phyloP scores from a whole-genome alignment of 2,888 invertebrate genomes.

The Anthophora plumipes region DNA sequence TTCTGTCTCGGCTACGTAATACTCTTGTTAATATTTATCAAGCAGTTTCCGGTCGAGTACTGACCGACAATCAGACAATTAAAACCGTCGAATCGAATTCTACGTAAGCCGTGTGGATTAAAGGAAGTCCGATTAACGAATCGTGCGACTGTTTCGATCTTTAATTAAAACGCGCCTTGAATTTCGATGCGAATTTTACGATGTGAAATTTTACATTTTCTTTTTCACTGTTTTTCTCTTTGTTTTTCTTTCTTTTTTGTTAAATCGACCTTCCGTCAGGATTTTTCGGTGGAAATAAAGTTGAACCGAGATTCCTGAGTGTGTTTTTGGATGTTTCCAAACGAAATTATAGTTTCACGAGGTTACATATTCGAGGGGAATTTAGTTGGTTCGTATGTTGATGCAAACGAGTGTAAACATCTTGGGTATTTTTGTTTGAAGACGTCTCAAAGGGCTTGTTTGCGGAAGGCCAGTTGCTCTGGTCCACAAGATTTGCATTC shows the following conservation, averaged over 20 bases:
- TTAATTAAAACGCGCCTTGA: constrained; percentile 20
- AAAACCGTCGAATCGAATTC: constrained; percentile 9
- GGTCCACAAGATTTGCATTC: neutral
- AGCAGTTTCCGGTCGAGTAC: neutral
- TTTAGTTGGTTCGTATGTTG: neutral
- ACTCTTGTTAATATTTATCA: constrained; percentile 46
- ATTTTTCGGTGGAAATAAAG: too few species aligned
- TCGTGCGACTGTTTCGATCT: constrained; percentile 35
- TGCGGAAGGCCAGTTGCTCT: neutral
- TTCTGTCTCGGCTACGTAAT: neutral
- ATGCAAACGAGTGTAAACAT: neutral
- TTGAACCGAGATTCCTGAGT: too few species aligned
- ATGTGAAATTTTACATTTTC: too few species aligned
- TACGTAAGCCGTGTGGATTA: constrained; percentile 44
- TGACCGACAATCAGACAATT: constrained; percentile 17
- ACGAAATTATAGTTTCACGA: neutral
- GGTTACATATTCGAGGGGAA: neutral
- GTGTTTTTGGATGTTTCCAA: too few species aligned
- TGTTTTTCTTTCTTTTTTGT: too few species aligned
- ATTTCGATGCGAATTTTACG: constrained; percentile 10
- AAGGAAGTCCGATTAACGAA: constrained; percentile 44
- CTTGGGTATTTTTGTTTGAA: constrained; percentile 10
- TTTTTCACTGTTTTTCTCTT: too few species aligned
- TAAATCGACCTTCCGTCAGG: too few species aligned
- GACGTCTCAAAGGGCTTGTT: constrained; percentile 1